Base-by-base conservation (phyloP, 2,888 invertebrate species). In the Diaperis boleti region DNA sequence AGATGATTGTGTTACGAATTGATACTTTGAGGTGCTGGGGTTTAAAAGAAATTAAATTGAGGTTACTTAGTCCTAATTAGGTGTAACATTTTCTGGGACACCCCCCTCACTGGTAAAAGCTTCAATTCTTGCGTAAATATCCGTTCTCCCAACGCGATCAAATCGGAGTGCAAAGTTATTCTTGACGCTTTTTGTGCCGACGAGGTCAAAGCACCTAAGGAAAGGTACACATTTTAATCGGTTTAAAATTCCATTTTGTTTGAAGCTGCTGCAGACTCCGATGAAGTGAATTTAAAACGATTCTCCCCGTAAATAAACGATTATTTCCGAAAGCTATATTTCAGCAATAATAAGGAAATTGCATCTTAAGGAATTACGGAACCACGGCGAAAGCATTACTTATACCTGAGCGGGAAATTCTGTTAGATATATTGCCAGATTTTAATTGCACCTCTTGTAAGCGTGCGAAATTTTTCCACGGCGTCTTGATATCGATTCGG, bases 281-380 rank as follows among this genome's bases (percentile, higher is more conserved):
- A 47, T 47, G 54, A 54, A 54, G 54, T 26, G 39, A 52, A 20
- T 52, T 42, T 42, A 11, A 14, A 41, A 26, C 39, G 31, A 57
- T 45, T 45, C 13, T 45, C 45, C 3, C 10, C 35, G 35, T 45
- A 29, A 45, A 60, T 50, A 56, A 60, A 41, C 54, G 37, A 54
- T 55, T 22, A 60, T 49, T 64, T 64, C 64, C 64, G 61, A 57
- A 45, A 50, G 59, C 64, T 44, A 64, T 64, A 61, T 61, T 65
- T 57, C 57, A 44, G 49, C 41, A 65, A 65, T 61, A 64, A 61
- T 65, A 52, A 52, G 65, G 65, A 65, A 62, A 65, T 65, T 65
- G 65, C 65, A 62, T 55, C 57, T 52, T 50, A 29, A 50, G 64
- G 45, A 45, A 61, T 64, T 59, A 59, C 33, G 44, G 54, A 59